phyloP scores from a whole-genome alignment of 2,797 vertebrate species.

The Galagoides demidoff region DNA sequence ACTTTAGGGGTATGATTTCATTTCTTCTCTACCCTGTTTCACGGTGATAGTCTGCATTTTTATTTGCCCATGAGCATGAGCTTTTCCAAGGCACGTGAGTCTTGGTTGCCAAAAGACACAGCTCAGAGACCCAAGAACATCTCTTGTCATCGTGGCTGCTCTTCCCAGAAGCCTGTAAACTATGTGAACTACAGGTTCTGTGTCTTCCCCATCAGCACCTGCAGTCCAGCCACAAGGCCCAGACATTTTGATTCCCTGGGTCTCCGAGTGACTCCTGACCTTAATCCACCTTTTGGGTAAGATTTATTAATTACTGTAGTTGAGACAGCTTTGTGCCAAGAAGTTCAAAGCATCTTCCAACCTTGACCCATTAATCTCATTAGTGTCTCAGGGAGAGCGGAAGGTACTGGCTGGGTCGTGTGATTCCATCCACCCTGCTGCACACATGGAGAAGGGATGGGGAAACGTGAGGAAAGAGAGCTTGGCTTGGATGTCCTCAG shows the following conservation, averaged over 20 bases:
- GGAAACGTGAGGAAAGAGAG: neutral
- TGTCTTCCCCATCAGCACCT: neutral
- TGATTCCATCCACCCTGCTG: neutral
- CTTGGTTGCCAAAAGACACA: accelerated
- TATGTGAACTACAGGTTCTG: accelerated
- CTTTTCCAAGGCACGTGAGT: neutral
- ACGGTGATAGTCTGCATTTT: accelerated
- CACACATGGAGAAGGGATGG: neutral
- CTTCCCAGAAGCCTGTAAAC: neutral
- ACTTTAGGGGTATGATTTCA: accelerated
- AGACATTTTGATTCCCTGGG: neutral
- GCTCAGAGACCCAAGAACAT: neutral
- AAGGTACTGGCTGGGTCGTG: neutral
- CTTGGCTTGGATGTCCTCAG: neutral
- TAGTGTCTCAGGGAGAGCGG: constrained; percentile 16
- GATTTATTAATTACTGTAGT: constrained; percentile 52
- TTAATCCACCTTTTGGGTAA: constrained; percentile 57
- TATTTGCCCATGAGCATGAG: neutral
- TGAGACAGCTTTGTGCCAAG: constrained; percentile 42
- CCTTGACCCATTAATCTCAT: constrained; percentile 60
- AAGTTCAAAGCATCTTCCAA: constrained; percentile 69
- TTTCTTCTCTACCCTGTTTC: neutral
- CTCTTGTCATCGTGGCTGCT: neutral
- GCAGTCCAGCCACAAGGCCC: neutral
- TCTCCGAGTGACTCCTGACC: constrained; percentile 39